Base-by-base conservation (phyloP, 1,140 invertebrate species). In the Drosophila tani region DNA sequence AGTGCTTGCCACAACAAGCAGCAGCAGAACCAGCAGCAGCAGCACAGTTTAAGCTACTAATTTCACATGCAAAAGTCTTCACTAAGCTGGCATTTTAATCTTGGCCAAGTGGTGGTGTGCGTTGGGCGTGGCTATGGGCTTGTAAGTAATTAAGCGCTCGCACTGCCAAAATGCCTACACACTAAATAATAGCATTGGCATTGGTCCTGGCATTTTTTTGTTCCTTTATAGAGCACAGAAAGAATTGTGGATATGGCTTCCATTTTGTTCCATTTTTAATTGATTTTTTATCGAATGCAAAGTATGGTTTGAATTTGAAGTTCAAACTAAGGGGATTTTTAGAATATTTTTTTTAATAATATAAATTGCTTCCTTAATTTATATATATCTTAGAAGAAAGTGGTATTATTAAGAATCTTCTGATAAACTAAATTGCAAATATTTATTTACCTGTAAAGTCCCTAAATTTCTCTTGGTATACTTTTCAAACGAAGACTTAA, bases 1-100 rank as follows among this genome's bases (percentile, higher is more conserved):
- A 65, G 59, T 73, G 65, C 84, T 81, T 81, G 84, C 84, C 84
- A 88, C 84, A 87, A 87, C 84, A 87, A 88, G 84, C 81, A 71
- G 29, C 59, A 55, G 62, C 41, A 51, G 15, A 29, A 46, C 21
- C 45, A 56, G 43, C 47, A 49, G 51, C 43, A 62, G 68, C 35
- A 62, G 58, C 71, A 75, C 74, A 84, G 78, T 73, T 88, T 90
- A 88, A 88, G 84, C 84, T 84, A 85, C 84, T 88, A 88, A 88
- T 88, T 88, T 88, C 85, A 88, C 85, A 88, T 88, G 84, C 84
- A 88, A 88, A 88, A 88, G 84, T 90, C 84, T 88, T 77, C 75
- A 84, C 78, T 88, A 88, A 88, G 84, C 84, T 75, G 84, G 84
- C 84, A 75, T 88, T 88, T 88, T 88, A 88, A 88, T 88, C 84